Evolutionary conservation across 1,140 invertebrate species (phyloP).

Genomic region (Tribolium madens): DNA sequence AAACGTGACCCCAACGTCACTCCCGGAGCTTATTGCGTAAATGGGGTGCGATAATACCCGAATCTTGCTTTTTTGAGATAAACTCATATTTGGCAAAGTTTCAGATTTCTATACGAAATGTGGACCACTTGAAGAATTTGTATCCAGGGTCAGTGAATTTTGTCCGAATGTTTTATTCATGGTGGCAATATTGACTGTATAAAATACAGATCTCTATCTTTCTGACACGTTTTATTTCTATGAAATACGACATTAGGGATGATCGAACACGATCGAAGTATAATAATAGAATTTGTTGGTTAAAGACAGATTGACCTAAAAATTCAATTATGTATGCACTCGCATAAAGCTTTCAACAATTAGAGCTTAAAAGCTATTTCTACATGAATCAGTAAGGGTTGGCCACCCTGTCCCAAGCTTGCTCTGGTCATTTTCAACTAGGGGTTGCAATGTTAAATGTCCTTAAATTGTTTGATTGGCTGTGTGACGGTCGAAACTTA

Average conservation of each 20-base stretch:
- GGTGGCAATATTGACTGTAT: conserved; percentile 25
- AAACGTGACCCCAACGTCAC: conserved; percentile 8
- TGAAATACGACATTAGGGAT: not conserved
- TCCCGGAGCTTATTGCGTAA: conserved; percentile 12
- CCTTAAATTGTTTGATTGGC: conserved; percentile 13
- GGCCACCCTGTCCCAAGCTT: not conserved
- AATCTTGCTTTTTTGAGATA: conserved; percentile 18
- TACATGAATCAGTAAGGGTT: conserved; percentile 22
- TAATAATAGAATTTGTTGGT: conserved; percentile 2
- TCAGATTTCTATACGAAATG: conserved; percentile 11
- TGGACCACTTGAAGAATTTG: conserved; percentile 17
- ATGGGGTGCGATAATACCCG: conserved; percentile 13
- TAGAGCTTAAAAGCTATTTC: conserved; percentile 14
- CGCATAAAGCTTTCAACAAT: conserved; percentile 9
- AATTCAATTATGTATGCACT: conserved; percentile 19
- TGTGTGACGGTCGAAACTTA: not conserved
- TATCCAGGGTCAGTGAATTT: conserved; percentile 30
- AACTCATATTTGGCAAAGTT: conserved; percentile 25
- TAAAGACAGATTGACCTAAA: conserved; percentile 13
- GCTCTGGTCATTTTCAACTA: not conserved
- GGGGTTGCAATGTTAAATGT: not conserved
- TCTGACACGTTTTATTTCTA: conserved; percentile 12
- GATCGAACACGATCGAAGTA: not conserved
- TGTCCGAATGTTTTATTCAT: conserved; percentile 21
- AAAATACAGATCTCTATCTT: conserved; percentile 9